Conservation (phyloP, 2,888 invertebrate species). For the Spisula solida region DNA sequence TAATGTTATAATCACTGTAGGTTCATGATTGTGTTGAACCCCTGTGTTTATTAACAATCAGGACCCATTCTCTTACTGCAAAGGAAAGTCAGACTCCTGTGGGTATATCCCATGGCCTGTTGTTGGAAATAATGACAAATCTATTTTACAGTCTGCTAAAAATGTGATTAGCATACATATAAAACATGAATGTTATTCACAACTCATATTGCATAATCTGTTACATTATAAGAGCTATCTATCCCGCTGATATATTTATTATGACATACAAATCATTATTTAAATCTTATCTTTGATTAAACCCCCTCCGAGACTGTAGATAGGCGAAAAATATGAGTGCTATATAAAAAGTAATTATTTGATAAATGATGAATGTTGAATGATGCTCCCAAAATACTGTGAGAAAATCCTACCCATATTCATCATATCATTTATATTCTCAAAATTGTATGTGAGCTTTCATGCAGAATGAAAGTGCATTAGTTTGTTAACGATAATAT, state of each 20-base stretch:
- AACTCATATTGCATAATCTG: not conserved
- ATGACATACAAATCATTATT: slow-evolving; percentile 24
- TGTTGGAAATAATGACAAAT: no score
- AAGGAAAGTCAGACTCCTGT: no score
- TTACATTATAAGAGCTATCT: not conserved
- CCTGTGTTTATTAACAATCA: no score
- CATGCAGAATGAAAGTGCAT: no score
- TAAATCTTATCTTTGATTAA: not conserved
- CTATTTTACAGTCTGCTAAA: no score
- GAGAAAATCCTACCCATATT: not conserved
- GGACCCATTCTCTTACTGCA: no score
- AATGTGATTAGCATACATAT: no score
- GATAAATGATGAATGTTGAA: not conserved
- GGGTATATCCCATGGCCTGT: no score
- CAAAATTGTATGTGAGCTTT: not conserved
- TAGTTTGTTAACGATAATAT: no score
- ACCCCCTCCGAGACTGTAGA: not conserved
- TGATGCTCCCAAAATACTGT: not conserved
- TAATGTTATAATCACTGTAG: no score
- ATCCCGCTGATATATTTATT: slow-evolving; percentile 2
- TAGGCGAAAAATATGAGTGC: not conserved
- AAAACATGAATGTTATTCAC: no score
- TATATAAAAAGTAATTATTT: not conserved
- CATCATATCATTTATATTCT: not conserved
- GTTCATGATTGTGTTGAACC: no score